Conservation (phyloP, 2,797 vertebrate species). For the Chaunax sp. region DNA sequence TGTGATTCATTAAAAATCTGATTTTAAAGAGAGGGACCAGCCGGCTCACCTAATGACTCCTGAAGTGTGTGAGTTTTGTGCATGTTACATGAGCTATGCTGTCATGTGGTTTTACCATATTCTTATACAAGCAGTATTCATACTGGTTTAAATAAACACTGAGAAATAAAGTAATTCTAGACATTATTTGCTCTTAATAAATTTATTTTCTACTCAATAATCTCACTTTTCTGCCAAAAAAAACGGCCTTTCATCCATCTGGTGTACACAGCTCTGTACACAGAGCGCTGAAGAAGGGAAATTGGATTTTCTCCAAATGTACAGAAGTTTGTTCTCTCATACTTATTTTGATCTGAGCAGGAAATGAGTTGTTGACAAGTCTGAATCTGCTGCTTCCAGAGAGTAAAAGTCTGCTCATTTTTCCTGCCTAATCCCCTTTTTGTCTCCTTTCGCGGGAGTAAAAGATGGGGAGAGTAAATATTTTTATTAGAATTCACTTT, state of each 20-base stretch:
- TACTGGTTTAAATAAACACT: too few relatives aligned
- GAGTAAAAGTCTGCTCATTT: background rate
- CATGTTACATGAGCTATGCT: too few relatives aligned
- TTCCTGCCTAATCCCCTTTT: background rate
- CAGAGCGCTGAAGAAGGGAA: background rate
- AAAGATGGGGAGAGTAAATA: slow-evolving; percentile 6
- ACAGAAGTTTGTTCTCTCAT: too few relatives aligned
- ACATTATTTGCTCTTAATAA: too few relatives aligned
- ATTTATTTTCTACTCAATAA: background rate
- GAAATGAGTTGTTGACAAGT: slow-evolving; percentile 8
- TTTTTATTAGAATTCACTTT: slow-evolving; percentile 4
- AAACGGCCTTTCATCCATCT: background rate
- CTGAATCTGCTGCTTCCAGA: slow-evolving; percentile 9
- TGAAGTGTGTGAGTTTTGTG: too few relatives aligned
- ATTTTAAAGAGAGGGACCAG: too few relatives aligned
- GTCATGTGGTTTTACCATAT: too few relatives aligned
- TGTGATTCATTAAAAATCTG: too few relatives aligned
- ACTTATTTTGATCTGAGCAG: background rate
- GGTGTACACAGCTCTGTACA: background rate
- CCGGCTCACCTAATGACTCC: too few relatives aligned
- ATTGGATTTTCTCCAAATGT: background rate
- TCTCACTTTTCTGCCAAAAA: background rate
- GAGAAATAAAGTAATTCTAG: too few relatives aligned
- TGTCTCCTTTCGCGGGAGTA: background rate
- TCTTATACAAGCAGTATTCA: too few relatives aligned